Percentiles rank a stretch among this genome's conserved stretches.
phyloP scores from a whole-genome alignment of 2,113 vertebrate species.

The Cacatua alba region DNA sequence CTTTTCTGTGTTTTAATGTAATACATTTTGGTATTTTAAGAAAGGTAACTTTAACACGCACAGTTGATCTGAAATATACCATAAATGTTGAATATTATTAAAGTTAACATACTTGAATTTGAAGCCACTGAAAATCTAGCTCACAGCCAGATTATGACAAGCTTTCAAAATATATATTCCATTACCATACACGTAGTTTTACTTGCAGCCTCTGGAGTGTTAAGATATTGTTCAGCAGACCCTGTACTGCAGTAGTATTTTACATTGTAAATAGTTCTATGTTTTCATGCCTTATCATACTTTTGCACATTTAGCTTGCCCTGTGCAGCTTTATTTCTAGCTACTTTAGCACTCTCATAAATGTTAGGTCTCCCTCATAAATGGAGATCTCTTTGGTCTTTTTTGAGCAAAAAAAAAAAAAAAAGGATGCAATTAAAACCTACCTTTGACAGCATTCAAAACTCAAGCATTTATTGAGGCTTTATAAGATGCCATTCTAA shows the following conservation, averaged over 20 bases:
- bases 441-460: not conserved
- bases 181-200: not conserved
- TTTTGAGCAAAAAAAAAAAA: not conserved
- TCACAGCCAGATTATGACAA: not conserved
- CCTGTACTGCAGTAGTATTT: not conserved
- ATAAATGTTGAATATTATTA: not conserved
- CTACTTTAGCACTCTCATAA: not conserved
- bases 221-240: not conserved
- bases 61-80: not conserved
- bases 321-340: not conserved
- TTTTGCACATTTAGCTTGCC: not conserved
- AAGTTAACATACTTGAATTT: rapidly evolving
- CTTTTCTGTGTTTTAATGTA: not conserved
- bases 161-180: not conserved
- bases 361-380: not conserved
- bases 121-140: not conserved
- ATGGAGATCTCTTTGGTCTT: not conserved
- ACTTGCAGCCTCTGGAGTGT: not conserved
- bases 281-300: not conserved
- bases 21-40: not conserved
- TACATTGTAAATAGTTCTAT: not conserved
- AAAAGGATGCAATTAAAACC: not conserved
- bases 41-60: not conserved
- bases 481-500: not conserved
- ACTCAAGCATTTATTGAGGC: not conserved